Base-by-base conservation (phyloP, 2,113 vertebrate species). In the Emydura subglobosa region DNA sequence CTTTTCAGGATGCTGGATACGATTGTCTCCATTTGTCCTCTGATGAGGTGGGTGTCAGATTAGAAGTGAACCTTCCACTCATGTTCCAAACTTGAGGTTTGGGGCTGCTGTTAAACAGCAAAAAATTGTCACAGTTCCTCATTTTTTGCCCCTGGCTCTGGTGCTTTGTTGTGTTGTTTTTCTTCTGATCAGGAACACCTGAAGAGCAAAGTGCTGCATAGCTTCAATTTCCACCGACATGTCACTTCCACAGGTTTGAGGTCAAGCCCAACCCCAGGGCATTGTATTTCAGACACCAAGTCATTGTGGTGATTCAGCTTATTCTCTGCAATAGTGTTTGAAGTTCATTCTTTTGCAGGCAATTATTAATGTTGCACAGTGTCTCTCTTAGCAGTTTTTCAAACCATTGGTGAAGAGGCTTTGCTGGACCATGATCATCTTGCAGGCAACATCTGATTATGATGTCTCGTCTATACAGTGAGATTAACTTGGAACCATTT, bases 231-330 rank as follows among this genome's bases (percentile, higher is more conserved):
- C 47, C 79, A 19, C 72, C 19, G 10, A 0, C 57, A 44, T 50
- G 2, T 31, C 90, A 24, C 50, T 93, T 90, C 24, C 59, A 5
- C n/a, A 29, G 86, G 47, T 1, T 76, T 24, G 68, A 80, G 81
- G 54, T 50, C 25, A 50, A 44, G 49, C 81, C 85, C 89, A 94
- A 61, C 49, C 59, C n/a, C 72, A 76, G 85, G 44, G 27, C 16
- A 14, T 7, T 13, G 0, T 87, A 8, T 53, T 17, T 39, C 87
- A 29, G 44, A 68, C 22, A 82, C 79, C 7, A 49, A 86, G 19
- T 72, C n/a, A 2, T 0, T 1, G 14, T 25, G 65, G 39, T n/a
- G 59, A 50, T 47, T 79, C 74, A 59, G 24, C 17, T 59, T 11
- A 6, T 34, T 82, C 2, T 34, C 51, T 87, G 24, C 39, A 11